Percentiles rank a stretch among this genome's conserved stretches.
Conservation (phyloP, 2,113 vertebrate genomes). For the Gracilinanus agilis region DNA sequence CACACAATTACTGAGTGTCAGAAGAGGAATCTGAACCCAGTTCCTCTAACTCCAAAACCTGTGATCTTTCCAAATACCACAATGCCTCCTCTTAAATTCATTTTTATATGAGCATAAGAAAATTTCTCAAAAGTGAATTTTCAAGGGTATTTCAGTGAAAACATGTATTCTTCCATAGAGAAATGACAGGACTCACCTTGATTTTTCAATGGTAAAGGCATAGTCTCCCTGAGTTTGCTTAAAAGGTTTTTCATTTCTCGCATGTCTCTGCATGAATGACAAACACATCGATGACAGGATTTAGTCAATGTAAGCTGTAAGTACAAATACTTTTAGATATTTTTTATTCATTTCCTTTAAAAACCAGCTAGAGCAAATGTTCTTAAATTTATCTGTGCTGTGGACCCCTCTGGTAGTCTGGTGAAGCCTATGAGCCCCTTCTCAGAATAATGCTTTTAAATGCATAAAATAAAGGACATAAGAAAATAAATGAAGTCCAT, state of each 20-base stretch:
- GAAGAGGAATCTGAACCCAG: background rate
- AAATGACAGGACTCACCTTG: constrained; percentile 90
- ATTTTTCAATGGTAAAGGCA: constrained; percentile 99
- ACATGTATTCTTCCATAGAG: constrained; percentile 38
- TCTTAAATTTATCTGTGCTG: background rate
- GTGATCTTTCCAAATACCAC: background rate
- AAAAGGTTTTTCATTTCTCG: constrained; percentile 99
- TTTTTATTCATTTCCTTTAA: background rate
- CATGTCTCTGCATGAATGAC: constrained; percentile 91
- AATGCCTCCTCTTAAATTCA: background rate
- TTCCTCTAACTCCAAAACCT: background rate
- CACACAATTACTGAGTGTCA: background rate
- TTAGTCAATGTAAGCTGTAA: constrained; percentile 45
- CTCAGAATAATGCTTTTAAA: background rate
- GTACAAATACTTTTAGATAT: background rate
- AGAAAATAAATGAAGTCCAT: background rate
- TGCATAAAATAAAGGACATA: background rate
- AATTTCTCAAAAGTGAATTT: constrained; percentile 42
- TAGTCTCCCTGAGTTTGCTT: constrained; percentile 99
- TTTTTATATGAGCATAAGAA: constrained; percentile 16
- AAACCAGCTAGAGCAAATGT: background rate
- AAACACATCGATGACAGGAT: constrained; percentile 65
- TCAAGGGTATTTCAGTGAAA: constrained; percentile 39
- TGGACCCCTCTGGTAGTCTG: background rate
- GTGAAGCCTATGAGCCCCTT: background rate